These are phyloP conservation scores for Sinocyclocheilus anshuiensis DNA, from an alignment of 2,113 vertebrate species.

Conservation along the genomic window DNA sequence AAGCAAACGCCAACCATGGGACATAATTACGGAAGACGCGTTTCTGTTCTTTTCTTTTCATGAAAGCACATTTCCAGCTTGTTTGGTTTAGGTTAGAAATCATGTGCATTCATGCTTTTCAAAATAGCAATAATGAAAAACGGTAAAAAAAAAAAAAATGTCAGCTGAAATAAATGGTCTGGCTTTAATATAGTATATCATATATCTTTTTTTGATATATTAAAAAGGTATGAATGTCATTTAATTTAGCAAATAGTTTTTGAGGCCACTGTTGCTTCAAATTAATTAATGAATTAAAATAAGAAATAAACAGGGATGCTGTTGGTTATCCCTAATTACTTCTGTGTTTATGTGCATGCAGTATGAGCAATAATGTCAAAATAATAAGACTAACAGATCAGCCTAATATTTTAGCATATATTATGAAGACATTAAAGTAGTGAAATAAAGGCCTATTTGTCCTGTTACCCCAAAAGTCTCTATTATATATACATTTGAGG, in stretches of 20 bases:
- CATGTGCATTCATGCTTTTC: neutral
- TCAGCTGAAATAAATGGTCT: neutral
- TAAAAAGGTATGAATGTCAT: neutral
- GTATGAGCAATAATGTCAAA: neutral
- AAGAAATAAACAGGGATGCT: neutral
- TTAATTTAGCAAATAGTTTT: neutral
- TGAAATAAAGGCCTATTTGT: neutral
- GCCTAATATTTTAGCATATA: neutral
- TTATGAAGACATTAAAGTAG: neutral
- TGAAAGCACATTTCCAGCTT: neutral
- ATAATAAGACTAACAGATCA: neutral
- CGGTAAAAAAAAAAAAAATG: too few relatives aligned
- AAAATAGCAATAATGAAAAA: neutral
- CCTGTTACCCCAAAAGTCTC: too few relatives aligned
- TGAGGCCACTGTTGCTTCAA: neutral
- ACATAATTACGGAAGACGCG: neutral
- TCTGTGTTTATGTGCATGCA: neutral
- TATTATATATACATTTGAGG: neutral
- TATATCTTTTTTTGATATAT: neutral
- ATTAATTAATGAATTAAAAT: neutral
- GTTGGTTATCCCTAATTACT: neutral
- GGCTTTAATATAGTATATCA: neutral
- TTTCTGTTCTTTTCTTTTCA: conserved; percentile 7
- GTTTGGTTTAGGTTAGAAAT: conserved; percentile 4
- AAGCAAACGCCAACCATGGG: neutral